phyloP scores from a whole-genome alignment of 2,888 invertebrate genomes.

The Clostera curtula region DNA sequence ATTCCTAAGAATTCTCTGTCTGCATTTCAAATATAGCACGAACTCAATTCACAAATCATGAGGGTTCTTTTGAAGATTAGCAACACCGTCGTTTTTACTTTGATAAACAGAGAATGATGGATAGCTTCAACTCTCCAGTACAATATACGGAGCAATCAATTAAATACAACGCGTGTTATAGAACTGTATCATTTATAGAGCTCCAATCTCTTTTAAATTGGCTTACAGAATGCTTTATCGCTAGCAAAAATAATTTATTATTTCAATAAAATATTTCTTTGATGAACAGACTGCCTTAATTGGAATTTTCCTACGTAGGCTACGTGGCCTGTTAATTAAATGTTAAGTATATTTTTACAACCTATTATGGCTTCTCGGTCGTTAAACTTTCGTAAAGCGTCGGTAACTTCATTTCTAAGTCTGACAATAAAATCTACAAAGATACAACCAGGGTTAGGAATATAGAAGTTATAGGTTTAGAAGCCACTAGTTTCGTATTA shows the following conservation, averaged over 20 bases:
- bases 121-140: slow-evolving; percentile 6
- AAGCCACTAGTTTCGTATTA: too few relatives aligned
- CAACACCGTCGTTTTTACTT: slow-evolving; percentile 9
- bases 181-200: slow-evolving; percentile 1
- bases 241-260: neutral
- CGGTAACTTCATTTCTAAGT: slow-evolving; percentile 1
- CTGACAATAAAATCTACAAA: too few relatives aligned
- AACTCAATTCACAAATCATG: slow-evolving; percentile 1
- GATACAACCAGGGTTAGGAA: too few relatives aligned
- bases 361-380: neutral
- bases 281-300: too few relatives aligned
- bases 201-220: neutral
- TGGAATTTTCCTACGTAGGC: too few relatives aligned
- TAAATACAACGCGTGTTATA: slow-evolving; percentile 4
- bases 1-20: too few relatives aligned
- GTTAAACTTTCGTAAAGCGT: neutral
- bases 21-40: too few relatives aligned
- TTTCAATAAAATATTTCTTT: too few relatives aligned
- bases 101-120: slow-evolving; percentile 9
- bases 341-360: neutral
- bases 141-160: slow-evolving; percentile 6
- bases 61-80: slow-evolving; percentile 8
- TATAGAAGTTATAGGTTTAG: too few relatives aligned
- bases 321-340: too few relatives aligned
- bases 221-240: neutral